Percentiles rank a stretch among this genome's conserved stretches.
Evolutionary conservation across 2,113 vertebrate species (phyloP).

Genomic region (Egretta garzetta): DNA sequence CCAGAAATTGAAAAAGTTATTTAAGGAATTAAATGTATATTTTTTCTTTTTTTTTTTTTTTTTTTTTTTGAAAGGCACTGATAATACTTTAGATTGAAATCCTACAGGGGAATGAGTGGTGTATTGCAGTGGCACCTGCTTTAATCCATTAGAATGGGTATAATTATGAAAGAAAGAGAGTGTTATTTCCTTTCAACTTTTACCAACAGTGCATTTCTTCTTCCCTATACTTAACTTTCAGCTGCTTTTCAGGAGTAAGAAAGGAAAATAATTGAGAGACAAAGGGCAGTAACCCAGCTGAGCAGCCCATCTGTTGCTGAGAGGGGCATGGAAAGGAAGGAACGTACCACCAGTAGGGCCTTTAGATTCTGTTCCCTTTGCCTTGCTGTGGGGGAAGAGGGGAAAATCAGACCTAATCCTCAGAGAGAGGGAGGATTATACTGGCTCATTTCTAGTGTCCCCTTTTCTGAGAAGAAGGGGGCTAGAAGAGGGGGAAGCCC

Average conservation of each 20-base stretch:
- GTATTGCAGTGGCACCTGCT: background rate
- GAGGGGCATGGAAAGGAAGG: background rate
- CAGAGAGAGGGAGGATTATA: background rate
- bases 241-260: background rate
- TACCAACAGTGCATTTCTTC: background rate
- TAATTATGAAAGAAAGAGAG: background rate
- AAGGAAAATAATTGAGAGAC: background rate
- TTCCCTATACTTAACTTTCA: background rate
- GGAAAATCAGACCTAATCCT: background rate
- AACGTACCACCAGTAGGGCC: background rate
- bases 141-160: background rate
- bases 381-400: background rate
- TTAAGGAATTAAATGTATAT: background rate
- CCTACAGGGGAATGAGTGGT: background rate
- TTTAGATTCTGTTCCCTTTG: background rate
- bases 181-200: conserved; percentile 5
- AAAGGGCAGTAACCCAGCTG: background rate
- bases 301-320: background rate
- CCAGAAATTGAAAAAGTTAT: conserved; percentile 33
- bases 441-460: background rate
- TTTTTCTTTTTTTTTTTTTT: too few relatives aligned
- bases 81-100: background rate
- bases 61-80: background rate
- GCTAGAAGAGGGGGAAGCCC: background rate
- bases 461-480: background rate